Base-by-base conservation (phyloP, 2,797 vertebrate genomes). In the Ispidina picta region DNA sequence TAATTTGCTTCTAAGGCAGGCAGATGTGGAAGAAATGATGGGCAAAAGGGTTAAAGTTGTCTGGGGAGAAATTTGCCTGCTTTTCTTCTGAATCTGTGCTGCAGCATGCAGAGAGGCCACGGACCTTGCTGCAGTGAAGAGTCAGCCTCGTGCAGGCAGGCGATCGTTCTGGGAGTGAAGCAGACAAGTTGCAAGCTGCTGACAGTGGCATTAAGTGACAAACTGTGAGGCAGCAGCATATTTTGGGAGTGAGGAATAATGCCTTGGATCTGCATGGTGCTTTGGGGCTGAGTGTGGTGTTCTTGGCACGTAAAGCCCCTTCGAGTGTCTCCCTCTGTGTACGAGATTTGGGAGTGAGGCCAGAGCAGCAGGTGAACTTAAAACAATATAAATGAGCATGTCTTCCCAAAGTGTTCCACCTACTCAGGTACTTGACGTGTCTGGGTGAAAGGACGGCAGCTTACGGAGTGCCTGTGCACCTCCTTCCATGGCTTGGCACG, bases 221-320 rank as follows among this genome's bases (percentile, higher is more conserved):
- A 64, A 37, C 12, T 44, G 15, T 63, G 83, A 35, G 43, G 17
- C 52, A 59, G 63, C 74, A 77, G 31, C 5, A 0, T 54, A 10
- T 60, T 79, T 86, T 64, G n/a, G 29, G 75, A 28, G 13, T 70
- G 43, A 54, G 41, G 20, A 86, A 12, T 31, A 29, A 77, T 1
- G 4, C 21, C 37, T 74, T 48, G 43, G 39, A 49, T 21, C 26
- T 46, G 37, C 1, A 2, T 0, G 1, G 59, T 71, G 52, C 33
- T 79, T 58, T 1, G 2, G 37, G 54, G 41, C 35, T 64, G 31
- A 74, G 8, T 4, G 12, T 0, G 1, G 33, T 0, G 1, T 68
- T 86, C 37, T 51, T 60, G 46, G 37, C 49, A 9, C 0, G 1
- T 75, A 20, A n/a, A 0, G 0, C 11, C 22, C 75, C 48, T 82